Conservation (phyloP, 2,113 vertebrate genomes). For the Dendropsophus ebraccatus region DNA sequence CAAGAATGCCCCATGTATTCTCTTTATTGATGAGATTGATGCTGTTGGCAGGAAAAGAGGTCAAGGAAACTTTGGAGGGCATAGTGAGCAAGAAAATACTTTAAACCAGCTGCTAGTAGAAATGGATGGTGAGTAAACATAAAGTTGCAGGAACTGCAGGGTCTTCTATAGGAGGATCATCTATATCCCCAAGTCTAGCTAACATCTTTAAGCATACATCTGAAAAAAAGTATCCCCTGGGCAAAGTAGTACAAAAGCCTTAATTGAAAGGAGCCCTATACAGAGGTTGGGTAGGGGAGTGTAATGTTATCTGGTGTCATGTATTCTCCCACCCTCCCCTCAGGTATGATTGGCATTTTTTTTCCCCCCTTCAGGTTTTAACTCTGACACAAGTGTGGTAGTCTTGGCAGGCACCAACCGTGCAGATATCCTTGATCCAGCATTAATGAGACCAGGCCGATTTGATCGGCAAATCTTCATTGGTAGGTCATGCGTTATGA, state of each 20-base stretch:
- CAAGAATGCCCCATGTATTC: constrained; percentile 73
- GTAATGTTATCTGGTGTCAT: too few species aligned
- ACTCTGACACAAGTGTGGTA: constrained; percentile 74
- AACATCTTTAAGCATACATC: too few species aligned
- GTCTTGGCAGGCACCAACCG: constrained; percentile 80
- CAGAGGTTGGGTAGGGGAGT: too few species aligned
- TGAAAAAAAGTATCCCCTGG: too few species aligned
- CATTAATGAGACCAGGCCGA: constrained; percentile 76
- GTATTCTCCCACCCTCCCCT: too few species aligned
- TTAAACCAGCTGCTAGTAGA: constrained; percentile 75
- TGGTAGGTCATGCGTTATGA: constrained; percentile 63
- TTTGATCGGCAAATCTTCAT: constrained; percentile 81
- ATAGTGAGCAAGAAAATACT: constrained; percentile 76
- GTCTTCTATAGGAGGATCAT: too few species aligned
- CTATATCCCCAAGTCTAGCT: too few species aligned
- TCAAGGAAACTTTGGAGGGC: constrained; percentile 68
- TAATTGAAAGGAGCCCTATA: too few species aligned
- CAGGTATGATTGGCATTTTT: not conserved
- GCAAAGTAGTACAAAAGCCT: too few species aligned
- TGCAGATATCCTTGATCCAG: constrained; percentile 77
- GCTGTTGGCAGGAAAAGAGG: constrained; percentile 72
- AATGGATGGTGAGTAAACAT: constrained; percentile 68
- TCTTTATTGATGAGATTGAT: constrained; percentile 77
- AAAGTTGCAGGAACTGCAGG: too few species aligned
- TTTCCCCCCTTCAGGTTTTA: constrained; percentile 73